These are phyloP conservation scores for Ceratosolen solmsi DNA, from an alignment of 1,140 invertebrate genomes.

Conservation along the genomic window DNA sequence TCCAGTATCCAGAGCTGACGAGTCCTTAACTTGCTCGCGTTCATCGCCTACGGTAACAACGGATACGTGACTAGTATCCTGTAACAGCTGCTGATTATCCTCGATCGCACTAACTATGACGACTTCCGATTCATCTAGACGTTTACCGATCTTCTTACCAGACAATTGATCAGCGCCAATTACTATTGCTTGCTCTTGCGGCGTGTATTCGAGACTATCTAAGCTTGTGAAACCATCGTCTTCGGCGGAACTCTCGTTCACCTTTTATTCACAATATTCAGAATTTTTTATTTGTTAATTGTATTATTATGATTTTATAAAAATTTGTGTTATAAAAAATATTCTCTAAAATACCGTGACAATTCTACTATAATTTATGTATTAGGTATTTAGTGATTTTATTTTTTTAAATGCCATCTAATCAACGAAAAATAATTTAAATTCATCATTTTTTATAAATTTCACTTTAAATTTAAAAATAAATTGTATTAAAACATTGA, in stretches of 20 bases:
- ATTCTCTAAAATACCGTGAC: no score
- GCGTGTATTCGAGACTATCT: conserved; percentile 81
- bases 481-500: background rate
- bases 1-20: conserved; percentile 66
- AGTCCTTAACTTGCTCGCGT: conserved; percentile 82
- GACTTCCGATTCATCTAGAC: conserved; percentile 88
- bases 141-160: conserved; percentile 72
- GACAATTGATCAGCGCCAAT: conserved; percentile 58
- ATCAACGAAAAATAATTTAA: no score
- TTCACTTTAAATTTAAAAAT: no score
- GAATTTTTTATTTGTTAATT: no score
- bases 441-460: no score
- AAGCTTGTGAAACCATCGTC: conserved; percentile 81
- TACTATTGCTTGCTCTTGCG: conserved; percentile 72
- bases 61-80: conserved; percentile 89
- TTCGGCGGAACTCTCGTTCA: conserved; percentile 80
- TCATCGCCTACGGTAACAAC: conserved; percentile 91
- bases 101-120: conserved; percentile 81
- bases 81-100: conserved; percentile 52
- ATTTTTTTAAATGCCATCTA: no score
- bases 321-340: no score
- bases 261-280: no score
- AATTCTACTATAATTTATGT: no score
- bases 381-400: no score
- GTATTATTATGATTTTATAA: no score